Evolutionary conservation across 2,113 vertebrate species (phyloP).

Genomic region (Poeciliopsis prolifica): DNA sequence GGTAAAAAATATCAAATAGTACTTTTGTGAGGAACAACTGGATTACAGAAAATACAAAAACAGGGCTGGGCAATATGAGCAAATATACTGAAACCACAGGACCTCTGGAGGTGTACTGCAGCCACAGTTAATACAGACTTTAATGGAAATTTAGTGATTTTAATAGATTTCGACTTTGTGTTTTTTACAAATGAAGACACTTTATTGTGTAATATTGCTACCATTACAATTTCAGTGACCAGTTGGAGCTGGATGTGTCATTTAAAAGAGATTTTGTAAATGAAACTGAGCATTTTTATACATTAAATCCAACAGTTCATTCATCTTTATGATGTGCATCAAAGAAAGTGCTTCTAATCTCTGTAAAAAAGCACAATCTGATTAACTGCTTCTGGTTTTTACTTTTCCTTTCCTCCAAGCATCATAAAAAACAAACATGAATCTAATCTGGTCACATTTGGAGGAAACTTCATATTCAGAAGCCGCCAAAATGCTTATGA

Average conservation of each 20-base stretch:
- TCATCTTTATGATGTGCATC: neutral
- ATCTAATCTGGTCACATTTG: neutral
- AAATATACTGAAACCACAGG: constrained; percentile 10
- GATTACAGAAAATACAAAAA: constrained; percentile 11
- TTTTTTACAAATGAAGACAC: neutral
- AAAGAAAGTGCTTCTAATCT: neutral
- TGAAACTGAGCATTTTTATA: neutral
- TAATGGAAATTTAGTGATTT: neutral
- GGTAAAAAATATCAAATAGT: constrained; percentile 9
- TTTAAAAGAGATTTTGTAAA: neutral
- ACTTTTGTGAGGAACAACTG: neutral
- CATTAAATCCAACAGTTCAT: neutral
- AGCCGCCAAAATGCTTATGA: neutral
- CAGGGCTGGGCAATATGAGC: constrained; percentile 47
- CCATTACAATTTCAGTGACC: neutral
- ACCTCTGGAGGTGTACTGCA: constrained; percentile 11
- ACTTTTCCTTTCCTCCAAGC: too few relatives aligned
- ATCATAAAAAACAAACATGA: neutral
- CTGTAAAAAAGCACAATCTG: too few relatives aligned
- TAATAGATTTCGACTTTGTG: neutral
- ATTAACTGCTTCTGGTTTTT: too few relatives aligned
- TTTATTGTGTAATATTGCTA: neutral
- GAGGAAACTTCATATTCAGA: neutral
- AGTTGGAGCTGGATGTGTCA: neutral
- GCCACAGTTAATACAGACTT: neutral